Base-by-base conservation (phyloP, 92 coral and sea anemone genomes). In the Porites rus region DNA sequence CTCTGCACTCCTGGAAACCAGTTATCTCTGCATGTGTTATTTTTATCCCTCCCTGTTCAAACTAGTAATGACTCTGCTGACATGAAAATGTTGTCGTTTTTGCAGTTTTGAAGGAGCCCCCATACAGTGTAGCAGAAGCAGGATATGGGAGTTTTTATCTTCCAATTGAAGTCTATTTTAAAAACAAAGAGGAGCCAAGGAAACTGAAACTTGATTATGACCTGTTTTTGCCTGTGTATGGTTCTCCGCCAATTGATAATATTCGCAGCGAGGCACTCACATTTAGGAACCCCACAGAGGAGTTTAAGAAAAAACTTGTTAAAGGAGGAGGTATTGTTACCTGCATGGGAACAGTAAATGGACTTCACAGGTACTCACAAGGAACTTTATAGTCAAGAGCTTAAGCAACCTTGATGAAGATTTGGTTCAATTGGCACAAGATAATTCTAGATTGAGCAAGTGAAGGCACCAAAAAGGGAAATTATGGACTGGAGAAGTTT, bases 101-200 rank as follows among this genome's bases (percentile, higher is more conserved):
- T 38, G 46, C 46, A 90, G 97, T 95, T 31, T 64, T 95, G 16
- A 97, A 95, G 78, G 96, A 93, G 8, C 98, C 99, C 21, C 99
- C 99, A 10, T 97, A 91, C 65, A 78, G 50, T 69, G 82, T 97
- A 7, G 97, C 93, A 72, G 97, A 93, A 70, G 81, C 85, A 56
- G 99, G 99, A 16, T 97, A 97, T 90, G 99, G 99, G 8, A 88
- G 96, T 80, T 97, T 97, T 76, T 93, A 80, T 72, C 89, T 97
- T 52, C 94, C 96, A 24, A 87, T 97, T 66, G 98, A 97, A 65
- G 95, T 97, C n/a, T 92, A 93, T 88, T 97, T 97, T 21, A 97
- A 95, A 80, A 97, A 93, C 77, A 97, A 93, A 80, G 98, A 95
- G 76, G 98, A 97, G 59, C 99, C 99, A 20, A 92, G 94, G 85